Base-by-base conservation (phyloP, 2,113 vertebrate genomes). In the Pitta sordida region DNA sequence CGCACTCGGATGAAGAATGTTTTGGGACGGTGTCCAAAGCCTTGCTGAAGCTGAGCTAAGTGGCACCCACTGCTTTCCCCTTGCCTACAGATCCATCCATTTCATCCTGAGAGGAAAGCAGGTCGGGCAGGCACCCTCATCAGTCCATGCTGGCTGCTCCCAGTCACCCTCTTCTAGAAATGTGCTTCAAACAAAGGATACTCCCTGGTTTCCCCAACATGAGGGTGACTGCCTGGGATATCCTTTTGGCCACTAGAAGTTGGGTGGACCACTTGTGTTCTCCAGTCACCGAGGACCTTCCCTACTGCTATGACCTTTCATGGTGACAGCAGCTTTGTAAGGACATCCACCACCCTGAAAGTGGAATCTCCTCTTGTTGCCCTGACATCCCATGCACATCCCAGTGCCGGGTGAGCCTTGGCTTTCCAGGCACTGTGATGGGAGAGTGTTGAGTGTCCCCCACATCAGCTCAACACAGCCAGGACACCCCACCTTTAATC, bases 1-100 rank as follows among this genome's bases (percentile, higher is more conserved):
- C 48, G 12, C 48, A 10, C 32, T 21, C 17, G 30, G 5, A 5
- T 44, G 51, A 27, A 55, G 19, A 60, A 29, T 0, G 0, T 1
- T n/a, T 19, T 49, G 41, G 36, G 44, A 56, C 13, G 4, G 0
- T 48, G 51, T 27, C 59, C 68, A 26, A 41, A 76, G 62, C 71
- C 32, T 32, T 36, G 44, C 71, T 76, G 77, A 51, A 19, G 21
- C 5, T 26, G 56, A 56, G 62, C 37, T 46, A 56, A 46, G 14
- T 1, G 8, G 41, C n/a, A 34, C n/a, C 49, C 19, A 23, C 43
- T 29, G 29, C n/a, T 64, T 39, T 79, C 30, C 27, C 43, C 41
- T 52, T 29, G 52, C 51, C 77, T 51, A 16, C 30, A 62, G 22
- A 58, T 18, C n/a, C 60, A 51, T 12, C 32, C 16, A 9, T 43